These are phyloP conservation scores for Casuarius casuarius DNA, from an alignment of 2,113 vertebrate genomes.

Conservation along the genomic window DNA sequence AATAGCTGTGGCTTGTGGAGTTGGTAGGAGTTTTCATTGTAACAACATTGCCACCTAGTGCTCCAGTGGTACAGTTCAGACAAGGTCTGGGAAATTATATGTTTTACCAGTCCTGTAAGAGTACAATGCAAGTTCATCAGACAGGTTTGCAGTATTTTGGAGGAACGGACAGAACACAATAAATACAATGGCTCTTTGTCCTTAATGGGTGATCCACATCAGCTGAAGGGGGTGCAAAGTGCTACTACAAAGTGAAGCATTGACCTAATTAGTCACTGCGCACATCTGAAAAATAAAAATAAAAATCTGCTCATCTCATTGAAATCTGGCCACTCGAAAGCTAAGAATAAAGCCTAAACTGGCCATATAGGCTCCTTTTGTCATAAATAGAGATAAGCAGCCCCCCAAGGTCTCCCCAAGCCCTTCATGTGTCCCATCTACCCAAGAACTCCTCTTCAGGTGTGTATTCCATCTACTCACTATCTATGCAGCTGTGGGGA, in stretches of 20 bases:
- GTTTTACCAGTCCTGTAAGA: background rate
- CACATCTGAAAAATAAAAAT: background rate
- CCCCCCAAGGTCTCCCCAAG: background rate
- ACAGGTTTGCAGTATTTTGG: background rate
- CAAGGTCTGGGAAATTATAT: accelerated
- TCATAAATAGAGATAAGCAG: accelerated
- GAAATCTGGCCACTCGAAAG: background rate
- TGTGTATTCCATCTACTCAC: background rate
- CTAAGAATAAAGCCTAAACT: background rate
- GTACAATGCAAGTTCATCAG: background rate
- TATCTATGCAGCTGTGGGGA: background rate
- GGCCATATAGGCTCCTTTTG: background rate
- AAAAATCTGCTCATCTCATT: background rate
- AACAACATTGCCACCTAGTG: slow-evolving; percentile 85
- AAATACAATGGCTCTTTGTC: background rate
- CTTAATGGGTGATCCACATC: background rate
- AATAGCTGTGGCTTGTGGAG: background rate
- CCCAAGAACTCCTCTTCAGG: accelerated
- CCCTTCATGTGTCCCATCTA: background rate
- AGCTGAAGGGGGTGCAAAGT: accelerated
- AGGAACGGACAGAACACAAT: background rate
- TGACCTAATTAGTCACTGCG: background rate
- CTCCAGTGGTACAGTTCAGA: background rate
- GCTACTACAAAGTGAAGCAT: background rate
- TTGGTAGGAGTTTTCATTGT: slow-evolving; percentile 60